Conservation (phyloP, 2,797 vertebrate species). For the Rhynchonycteris naso region DNA sequence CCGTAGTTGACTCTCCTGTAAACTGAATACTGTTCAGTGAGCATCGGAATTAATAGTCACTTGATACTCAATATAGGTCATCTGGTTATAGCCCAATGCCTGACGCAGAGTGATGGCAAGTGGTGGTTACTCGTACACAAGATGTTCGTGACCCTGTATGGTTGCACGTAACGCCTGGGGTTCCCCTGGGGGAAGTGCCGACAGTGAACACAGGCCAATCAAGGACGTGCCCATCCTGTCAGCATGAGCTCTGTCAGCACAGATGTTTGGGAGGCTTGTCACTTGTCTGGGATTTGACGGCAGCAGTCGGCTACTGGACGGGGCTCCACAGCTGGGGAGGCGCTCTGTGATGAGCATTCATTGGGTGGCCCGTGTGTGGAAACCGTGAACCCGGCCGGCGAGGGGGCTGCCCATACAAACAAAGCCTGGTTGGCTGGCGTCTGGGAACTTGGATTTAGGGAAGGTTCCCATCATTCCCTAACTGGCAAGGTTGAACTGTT, state of each 20-base stretch:
- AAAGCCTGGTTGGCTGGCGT: neutral
- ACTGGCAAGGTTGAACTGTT: neutral
- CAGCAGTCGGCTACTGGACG: neutral
- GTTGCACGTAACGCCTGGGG: neutral
- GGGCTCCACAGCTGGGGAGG: neutral
- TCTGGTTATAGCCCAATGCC: neutral
- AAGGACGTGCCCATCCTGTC: accelerated
- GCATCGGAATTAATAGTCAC: neutral
- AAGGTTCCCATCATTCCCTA: neutral
- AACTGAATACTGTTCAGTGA: neutral
- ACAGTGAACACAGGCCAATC: neutral
- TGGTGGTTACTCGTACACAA: neutral
- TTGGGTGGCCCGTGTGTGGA: accelerated
- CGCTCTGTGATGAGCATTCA: neutral
- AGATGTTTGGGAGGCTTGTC: neutral
- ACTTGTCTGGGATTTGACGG: neutral
- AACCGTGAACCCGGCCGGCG: too few species aligned
- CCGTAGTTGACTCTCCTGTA: neutral
- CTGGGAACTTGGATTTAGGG: neutral
- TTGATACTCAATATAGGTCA: neutral
- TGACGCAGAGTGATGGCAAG: neutral
- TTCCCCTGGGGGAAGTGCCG: neutral
- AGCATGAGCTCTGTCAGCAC: neutral
- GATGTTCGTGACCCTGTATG: neutral
- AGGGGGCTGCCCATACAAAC: neutral